These are phyloP conservation scores for Mionectes olivaceus DNA, from an alignment of 2,797 vertebrate species.

Conservation along the genomic window DNA sequence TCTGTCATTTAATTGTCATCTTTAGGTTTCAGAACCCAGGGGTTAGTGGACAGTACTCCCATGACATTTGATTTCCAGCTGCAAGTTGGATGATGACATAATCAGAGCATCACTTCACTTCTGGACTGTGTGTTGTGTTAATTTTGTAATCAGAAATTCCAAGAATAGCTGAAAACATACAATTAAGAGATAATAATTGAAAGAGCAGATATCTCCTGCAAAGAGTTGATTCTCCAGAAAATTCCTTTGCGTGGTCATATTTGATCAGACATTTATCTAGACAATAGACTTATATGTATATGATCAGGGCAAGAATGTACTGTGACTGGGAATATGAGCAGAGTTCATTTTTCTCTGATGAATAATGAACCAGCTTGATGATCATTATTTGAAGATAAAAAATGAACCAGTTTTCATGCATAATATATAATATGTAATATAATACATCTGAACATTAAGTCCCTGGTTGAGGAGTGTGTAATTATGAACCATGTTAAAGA, in stretches of 20 bases:
- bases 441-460: conserved; percentile 49
- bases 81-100: background rate
- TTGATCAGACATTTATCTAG: conserved; percentile 42
- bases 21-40: background rate
- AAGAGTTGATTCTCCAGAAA: conserved; percentile 8
- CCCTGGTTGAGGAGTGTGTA: background rate
- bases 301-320: conserved; percentile 18
- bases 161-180: background rate
- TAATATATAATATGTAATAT: conserved; percentile 63
- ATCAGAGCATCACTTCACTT: background rate
- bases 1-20: background rate
- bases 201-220: background rate
- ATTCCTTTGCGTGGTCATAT: conserved; percentile 11
- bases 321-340: conserved; percentile 29
- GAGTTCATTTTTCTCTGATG: conserved; percentile 65
- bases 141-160: background rate
- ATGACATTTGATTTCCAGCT: background rate
- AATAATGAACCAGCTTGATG: conserved; percentile 68
- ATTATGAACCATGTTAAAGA: conserved; percentile 55
- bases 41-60: background rate
- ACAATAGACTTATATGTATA: background rate
- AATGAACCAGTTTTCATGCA: conserved; percentile 67
- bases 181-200: background rate
- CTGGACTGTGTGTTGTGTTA: background rate
- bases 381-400: conserved; percentile 69